These are phyloP conservation scores for Gymnocephalus cernua DNA, from an alignment of 2,113 vertebrate genomes.

Conservation along the genomic window DNA sequence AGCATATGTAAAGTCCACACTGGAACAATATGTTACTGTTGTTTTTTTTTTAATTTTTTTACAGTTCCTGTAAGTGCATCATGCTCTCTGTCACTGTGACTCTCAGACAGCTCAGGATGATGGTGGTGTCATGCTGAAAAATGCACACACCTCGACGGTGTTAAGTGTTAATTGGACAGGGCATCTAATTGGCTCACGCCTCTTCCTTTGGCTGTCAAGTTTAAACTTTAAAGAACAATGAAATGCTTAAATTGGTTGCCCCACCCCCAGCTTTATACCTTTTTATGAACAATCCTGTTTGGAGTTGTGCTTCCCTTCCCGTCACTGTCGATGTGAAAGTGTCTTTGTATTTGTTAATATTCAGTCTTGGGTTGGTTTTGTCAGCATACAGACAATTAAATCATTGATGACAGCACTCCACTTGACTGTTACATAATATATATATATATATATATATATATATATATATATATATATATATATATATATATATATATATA, in stretches of 20 bases:
- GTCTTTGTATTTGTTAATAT: constrained; percentile 10
- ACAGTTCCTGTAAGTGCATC: constrained; percentile 34
- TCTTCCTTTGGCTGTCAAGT: constrained; percentile 78
- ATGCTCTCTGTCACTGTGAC: constrained; percentile 56
- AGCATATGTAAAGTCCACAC: not conserved
- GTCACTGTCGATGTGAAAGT: not conserved
- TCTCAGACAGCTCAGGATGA: constrained; percentile 60
- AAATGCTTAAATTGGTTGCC: constrained; percentile 49
- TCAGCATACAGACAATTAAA: not conserved
- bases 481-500: too few relatives aligned
- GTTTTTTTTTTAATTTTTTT: not conserved
- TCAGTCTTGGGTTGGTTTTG: not conserved
- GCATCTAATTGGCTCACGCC: constrained; percentile 80
- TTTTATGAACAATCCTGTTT: constrained; percentile 22
- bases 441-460: too few relatives aligned
- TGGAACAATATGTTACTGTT: not conserved
- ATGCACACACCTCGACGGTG: constrained; percentile 73
- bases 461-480: too few relatives aligned
- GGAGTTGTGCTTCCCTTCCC: not conserved
- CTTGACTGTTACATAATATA: too few relatives aligned
- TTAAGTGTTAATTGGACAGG: constrained; percentile 86
- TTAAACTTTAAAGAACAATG: constrained; percentile 61
- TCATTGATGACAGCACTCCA: not conserved
- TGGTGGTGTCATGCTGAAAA: constrained; percentile 71
- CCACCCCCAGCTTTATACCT: not conserved